These are phyloP conservation scores for Fistularia commersonii DNA, from an alignment of 2,797 vertebrate genomes.

Conservation along the genomic window DNA sequence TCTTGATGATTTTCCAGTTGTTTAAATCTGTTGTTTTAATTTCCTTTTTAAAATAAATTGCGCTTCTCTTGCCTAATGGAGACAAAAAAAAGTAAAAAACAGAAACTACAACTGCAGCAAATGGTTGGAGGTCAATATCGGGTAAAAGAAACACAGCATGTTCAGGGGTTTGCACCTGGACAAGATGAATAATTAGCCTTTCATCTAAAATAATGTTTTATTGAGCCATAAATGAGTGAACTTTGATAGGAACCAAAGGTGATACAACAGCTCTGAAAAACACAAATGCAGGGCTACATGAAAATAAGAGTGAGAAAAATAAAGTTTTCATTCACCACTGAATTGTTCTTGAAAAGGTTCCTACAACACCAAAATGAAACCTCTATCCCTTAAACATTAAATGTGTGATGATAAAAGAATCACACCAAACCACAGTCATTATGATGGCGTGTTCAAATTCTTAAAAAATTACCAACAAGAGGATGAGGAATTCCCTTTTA, in stretches of 20 bases:
- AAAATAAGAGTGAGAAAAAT: constrained; percentile 32
- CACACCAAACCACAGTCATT: constrained; percentile 4
- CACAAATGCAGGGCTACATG: constrained; percentile 23
- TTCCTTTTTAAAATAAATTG: not conserved
- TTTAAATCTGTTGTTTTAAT: not conserved
- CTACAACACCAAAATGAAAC: too few species aligned
- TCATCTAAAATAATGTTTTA: constrained; percentile 61
- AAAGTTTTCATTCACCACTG: constrained; percentile 7
- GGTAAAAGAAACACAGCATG: too few species aligned
- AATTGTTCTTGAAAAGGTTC: too few species aligned
- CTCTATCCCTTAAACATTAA: too few species aligned
- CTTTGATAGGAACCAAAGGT: constrained; percentile 46
- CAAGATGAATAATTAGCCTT: constrained; percentile 27
- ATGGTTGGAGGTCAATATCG: not conserved
- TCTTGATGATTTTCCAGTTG: not conserved
- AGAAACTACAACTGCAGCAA: not conserved
- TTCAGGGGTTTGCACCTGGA: not conserved
- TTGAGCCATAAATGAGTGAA: constrained; percentile 63
- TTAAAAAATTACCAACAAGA: constrained; percentile 26
- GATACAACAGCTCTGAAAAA: constrained; percentile 38
- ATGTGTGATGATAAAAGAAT: too few species aligned
- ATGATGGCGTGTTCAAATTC: constrained; percentile 17
- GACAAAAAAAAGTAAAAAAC: not conserved
- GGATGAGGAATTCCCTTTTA: constrained; percentile 50
- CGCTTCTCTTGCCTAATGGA: not conserved